Conservation (phyloP, 1,140 invertebrate species). For the Scaptomyza hsui region DNA sequence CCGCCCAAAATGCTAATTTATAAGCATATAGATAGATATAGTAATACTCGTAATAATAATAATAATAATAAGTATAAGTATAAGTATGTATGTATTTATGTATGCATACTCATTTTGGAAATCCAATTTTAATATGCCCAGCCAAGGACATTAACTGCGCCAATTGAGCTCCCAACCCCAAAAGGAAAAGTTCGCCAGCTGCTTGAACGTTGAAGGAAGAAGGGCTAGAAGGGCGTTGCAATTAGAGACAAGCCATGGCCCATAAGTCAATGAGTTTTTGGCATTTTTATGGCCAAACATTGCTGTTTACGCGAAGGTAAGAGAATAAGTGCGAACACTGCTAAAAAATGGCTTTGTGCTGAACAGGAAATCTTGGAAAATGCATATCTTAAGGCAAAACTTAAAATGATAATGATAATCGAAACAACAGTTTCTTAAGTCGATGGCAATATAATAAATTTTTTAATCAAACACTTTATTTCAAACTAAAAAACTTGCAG, state of each 20-base stretch:
- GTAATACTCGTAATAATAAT: slow-evolving; percentile 60
- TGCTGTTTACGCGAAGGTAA: not conserved
- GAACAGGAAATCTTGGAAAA: not conserved
- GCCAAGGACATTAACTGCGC: slow-evolving; percentile 40
- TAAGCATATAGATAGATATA: slow-evolving; percentile 65
- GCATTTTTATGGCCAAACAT: slow-evolving; percentile 67
- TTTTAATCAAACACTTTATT: no score
- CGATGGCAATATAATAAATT: no score
- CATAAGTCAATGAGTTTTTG: slow-evolving; percentile 80
- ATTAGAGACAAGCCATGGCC: slow-evolving; percentile 47
- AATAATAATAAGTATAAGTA: slow-evolving; percentile 45
- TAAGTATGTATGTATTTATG: slow-evolving; percentile 12
- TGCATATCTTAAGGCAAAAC: not conserved
- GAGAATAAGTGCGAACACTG: not conserved
- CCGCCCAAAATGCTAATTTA: slow-evolving; percentile 75
- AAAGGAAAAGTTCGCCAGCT: slow-evolving; percentile 9
- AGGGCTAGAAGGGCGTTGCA: slow-evolving; percentile 6
- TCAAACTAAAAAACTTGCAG: no score
- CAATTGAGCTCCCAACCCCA: not conserved
- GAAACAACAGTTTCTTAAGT: no score
- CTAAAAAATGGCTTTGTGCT: not conserved
- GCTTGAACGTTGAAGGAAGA: not conserved
- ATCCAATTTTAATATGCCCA: slow-evolving; percentile 57
- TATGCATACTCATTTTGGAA: slow-evolving; percentile 32
- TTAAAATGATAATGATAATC: not conserved